Base-by-base conservation (phyloP, 2,888 invertebrate genomes). In the Mythimna pallens region DNA sequence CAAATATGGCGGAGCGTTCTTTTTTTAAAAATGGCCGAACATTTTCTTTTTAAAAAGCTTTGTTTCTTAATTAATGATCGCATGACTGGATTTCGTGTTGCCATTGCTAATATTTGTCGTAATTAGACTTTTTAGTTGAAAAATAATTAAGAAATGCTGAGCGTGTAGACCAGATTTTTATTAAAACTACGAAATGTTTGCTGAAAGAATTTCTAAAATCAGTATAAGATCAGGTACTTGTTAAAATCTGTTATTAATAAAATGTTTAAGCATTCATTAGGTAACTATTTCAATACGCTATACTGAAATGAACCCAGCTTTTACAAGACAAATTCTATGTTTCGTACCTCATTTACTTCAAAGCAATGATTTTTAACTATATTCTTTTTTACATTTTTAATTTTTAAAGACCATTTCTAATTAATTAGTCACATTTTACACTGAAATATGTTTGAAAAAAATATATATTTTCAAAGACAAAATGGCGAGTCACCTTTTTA, bases 61-160 rank as follows among this genome's bases (percentile, higher is more conserved):
- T 77, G 22, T 71, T 76, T 66, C 61, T 43, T 59, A 73, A 67
- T 65, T 47, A 59, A 40, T n/a, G 36, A 47, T 70, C 36, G 79
- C 72, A 63, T 79, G 75, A 57, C 78, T 73, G 34, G 25, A 17
- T 70, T 81, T 78, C 52, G 68, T 78, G 74, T 59, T 34, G 65
- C 59, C 64, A 57, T 17, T 58, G 43, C 43, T 63, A 63, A 80
- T 64, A 64, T 47, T 69, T 73, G 40, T 20, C 47, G 25, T 68
- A 70, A 82, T 81, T 70, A 65, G 40, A 52, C 50, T 54, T 54
- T 81, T 63, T 36, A 43, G 30, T 55, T 10, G 55, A 57, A 14
- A 65, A 73, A 70, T 66, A 58, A 55, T 66, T 52, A 17, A 25
- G 22, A 50, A 57, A 59, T 47, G 7, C 22, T 20, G 7, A 40